Evolutionary conservation across 2,888 invertebrate genomes (phyloP), one percentile per base, ranked within the genome.

Genomic region (Cheiracanthium punctorium): DNA sequence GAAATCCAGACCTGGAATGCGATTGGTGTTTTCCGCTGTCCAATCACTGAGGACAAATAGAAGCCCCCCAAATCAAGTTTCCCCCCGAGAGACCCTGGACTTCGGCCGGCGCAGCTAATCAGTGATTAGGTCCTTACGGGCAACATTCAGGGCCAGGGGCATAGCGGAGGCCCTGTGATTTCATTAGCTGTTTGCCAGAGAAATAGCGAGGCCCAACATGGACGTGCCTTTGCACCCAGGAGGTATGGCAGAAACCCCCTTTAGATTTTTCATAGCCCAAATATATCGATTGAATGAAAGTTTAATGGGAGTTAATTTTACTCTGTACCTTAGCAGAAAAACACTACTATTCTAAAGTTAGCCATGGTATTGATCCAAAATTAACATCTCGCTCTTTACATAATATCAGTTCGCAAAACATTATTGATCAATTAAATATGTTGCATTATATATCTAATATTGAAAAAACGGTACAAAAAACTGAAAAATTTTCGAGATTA

Each of bases 21-120:
- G 86, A 86, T 86, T 86, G 80, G 86, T 74, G 86, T 80, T 80
- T 72, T 80, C 80, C 86, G 79, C 77, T 79, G 79, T 79, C 86
- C 86, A 80, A 80, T 86, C 86, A 80, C 86, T 86, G 80, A 86
- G 76, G 86, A 86, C 86, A 80, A 80, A 86, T 80, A 80, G 75
- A 58, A 24, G 24, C 33, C 71, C 32, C 33, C 24, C 70, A 69
- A 65, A 67, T 28, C 30, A 30, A 73, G 58, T 37, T 33, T 32
- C 20, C 28, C 37, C 79, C 70, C 79, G 70, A 79, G 30, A 67
- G 80, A 76, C 75, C 80, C 75, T 8, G 52, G 33, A 69, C 29
- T 80, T 75, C 65, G 71, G 86, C 86, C 43, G 71, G 74, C 80
- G 80, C 86, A 84, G 86, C 86, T 86, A 86, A 86, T 80, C 80